Percentiles rank a stretch among this genome's conserved stretches.
phyloP scores from a whole-genome alignment of 2,113 vertebrate species.

The Casuarius casuarius region DNA sequence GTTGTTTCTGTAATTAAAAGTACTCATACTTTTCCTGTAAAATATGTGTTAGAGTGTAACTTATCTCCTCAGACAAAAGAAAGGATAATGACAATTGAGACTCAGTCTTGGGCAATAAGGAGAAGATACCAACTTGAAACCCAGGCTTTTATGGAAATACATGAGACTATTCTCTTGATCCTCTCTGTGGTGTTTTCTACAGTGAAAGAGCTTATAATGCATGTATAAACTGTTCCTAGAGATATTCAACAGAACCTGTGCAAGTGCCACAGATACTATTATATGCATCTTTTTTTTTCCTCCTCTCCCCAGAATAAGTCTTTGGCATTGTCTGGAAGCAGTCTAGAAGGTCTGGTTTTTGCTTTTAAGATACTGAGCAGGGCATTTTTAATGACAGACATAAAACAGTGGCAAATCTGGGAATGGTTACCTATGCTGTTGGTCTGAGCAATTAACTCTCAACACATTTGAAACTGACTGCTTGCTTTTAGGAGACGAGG shows the following conservation, averaged over 20 bases:
- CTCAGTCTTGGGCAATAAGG: not conserved
- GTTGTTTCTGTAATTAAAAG: not conserved
- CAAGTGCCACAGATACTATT: not conserved
- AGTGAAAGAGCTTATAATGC: not conserved
- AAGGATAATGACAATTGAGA: not conserved
- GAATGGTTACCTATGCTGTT: not conserved
- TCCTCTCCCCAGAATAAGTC: not conserved
- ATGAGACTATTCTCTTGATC: not conserved
- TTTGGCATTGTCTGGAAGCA: not conserved
- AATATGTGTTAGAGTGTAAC: not conserved
- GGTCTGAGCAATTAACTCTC: not conserved
- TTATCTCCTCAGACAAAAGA: not conserved
- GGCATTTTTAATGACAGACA: not conserved
- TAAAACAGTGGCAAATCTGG: not conserved
- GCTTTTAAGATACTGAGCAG: not conserved
- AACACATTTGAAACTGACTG: not conserved
- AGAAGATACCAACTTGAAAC: not conserved
- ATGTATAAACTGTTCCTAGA: not conserved
- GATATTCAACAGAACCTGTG: not conserved
- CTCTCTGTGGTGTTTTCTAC: not conserved
- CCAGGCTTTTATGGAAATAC: not conserved
- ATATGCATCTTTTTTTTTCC: not conserved
- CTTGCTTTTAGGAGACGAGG: not conserved
- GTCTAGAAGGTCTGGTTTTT: not conserved
- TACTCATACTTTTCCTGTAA: not conserved